Conservation (phyloP, 2,888 invertebrate genomes). For the Elysia crispata region DNA sequence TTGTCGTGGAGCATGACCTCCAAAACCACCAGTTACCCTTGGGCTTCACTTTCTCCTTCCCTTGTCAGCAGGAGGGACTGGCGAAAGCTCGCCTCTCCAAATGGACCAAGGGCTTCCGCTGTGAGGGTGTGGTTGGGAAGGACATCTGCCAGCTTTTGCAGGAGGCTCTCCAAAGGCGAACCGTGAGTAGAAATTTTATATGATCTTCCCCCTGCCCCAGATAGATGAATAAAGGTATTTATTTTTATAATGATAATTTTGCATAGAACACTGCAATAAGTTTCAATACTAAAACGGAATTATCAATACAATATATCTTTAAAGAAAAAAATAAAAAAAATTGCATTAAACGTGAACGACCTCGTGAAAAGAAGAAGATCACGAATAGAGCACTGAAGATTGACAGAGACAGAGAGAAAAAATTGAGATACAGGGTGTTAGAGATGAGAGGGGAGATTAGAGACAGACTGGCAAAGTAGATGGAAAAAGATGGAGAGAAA, state of each 20-base stretch:
- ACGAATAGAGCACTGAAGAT: too few species aligned
- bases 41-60: conserved; percentile 98
- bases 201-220: neutral
- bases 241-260: too few species aligned
- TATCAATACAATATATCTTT: too few species aligned
- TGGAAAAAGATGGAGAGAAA: neutral
- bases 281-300: too few species aligned
- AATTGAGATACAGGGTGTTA: too few species aligned
- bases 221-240: too few species aligned
- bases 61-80: conserved; percentile 90
- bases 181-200: conserved; percentile 80
- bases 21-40: conserved; percentile 87
- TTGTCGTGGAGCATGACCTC: conserved; percentile 88
- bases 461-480: neutral
- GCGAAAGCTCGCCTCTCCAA: conserved; percentile 90
- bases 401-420: too few species aligned
- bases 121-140: conserved; percentile 91
- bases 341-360: too few species aligned
- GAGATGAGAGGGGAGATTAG: too few species aligned
- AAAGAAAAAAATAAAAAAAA: too few species aligned
- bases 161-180: conserved; percentile 91
- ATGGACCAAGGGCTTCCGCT: conserved; percentile 98
- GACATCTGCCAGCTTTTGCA: conserved; percentile 93
- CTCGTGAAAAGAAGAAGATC: too few species aligned
- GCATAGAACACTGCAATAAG: too few species aligned